phyloP scores from a whole-genome alignment of 2,888 invertebrate species.

The Monopis laevigella region DNA sequence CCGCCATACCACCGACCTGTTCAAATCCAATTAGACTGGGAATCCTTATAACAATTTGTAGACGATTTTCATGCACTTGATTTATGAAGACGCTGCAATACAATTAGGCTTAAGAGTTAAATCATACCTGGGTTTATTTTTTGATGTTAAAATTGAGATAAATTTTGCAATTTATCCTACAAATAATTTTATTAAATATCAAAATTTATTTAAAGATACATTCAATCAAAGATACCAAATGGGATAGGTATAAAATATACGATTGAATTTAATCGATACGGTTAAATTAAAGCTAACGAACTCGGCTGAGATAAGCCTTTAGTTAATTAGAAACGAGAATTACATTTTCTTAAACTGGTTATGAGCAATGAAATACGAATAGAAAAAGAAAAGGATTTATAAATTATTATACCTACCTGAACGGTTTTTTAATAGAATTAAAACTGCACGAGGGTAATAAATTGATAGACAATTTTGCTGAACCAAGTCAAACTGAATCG shows the following conservation, averaged over 20 bases:
- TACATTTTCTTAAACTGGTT: conserved; percentile 10
- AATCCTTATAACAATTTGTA: conserved; percentile 51
- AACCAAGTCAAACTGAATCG: neutral
- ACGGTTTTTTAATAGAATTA: no score
- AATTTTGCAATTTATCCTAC: no score
- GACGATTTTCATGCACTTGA: conserved; percentile 27
- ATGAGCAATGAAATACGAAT: conserved; percentile 3
- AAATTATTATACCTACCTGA: no score
- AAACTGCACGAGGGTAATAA: neutral
- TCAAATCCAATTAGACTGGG: conserved; percentile 58
- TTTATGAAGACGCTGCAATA: conserved; percentile 40
- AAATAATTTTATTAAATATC: no score
- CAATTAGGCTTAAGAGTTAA: conserved; percentile 44
- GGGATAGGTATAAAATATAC: neutral
- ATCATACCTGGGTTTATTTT: conserved; percentile 3
- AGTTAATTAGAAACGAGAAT: conserved; percentile 9
- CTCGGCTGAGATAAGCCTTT: conserved; percentile 3
- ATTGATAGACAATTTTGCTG: neutral
- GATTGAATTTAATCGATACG: neutral
- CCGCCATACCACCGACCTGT: conserved; percentile 21
- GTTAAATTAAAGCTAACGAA: conserved; percentile 8
- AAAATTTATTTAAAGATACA: no score
- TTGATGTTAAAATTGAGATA: no score
- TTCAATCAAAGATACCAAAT: no score
- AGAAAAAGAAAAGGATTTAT: conserved; percentile 3